Evolutionary conservation across 2,888 invertebrate species (phyloP), one percentile per base, ranked within the genome.

Genomic region (Cantharis lateralis): DNA sequence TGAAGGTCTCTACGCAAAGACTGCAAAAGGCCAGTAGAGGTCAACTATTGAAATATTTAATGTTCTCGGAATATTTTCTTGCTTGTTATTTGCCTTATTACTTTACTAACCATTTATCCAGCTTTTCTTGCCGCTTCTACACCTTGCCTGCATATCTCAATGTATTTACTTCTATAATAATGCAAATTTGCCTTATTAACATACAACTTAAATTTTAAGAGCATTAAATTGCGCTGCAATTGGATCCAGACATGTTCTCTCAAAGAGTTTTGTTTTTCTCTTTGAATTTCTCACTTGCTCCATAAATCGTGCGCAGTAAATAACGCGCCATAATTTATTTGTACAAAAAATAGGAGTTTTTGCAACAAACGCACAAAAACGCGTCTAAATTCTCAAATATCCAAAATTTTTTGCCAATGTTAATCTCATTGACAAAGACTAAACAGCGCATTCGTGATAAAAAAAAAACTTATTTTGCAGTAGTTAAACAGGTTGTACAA

Each of bases 11-110:
- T 83, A 86, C 87, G 86, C 86, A 86, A 87, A 87, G 87, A 87
- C 87, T 87, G 87, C 87, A 87, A 88, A 87, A 88, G 87, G 88
- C 87, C 87, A 87, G 85, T 86, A 87, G 87, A 87, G 88, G 88
- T 88, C 88, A 88, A 87, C 85, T 86, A 85, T 87, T 86, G 84
- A 85, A 86, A 86, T 86, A 82, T 82, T 83, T 80, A 81, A 78
- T 81, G 77, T 76, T 77, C 72, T 76, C 69, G 68, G 76, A 79
- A 74, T 77, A 79, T 70, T 76, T 74, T 71, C 74, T 80, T 82
- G 82, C 81, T 79, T 81, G 81, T 80, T 62, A 61, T 68, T 72
- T 70, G 68, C 72, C 72, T 74, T 72, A 24, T 64, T 64, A 64
- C 73, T 62, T 70, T 70, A 64, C 26, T 62, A 32, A 71, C 64